Percentiles rank a stretch among this genome's conserved stretches.
phyloP scores from a whole-genome alignment of 2,888 invertebrate genomes.

The Pammene fasciana region DNA sequence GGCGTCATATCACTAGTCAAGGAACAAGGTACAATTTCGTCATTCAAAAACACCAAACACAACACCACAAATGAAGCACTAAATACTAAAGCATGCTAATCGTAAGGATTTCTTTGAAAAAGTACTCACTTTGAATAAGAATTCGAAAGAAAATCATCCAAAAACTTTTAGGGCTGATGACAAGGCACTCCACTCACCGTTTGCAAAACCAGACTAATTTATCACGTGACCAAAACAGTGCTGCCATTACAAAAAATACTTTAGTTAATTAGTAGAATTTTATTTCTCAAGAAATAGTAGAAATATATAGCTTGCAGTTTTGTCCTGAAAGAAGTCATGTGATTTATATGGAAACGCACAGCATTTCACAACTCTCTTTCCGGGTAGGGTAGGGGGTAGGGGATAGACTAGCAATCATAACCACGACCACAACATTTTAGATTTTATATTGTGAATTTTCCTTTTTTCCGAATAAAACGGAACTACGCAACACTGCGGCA shows the following conservation, averaged over 20 bases:
- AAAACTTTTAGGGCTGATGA: conserved; percentile 82
- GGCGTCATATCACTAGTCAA: conserved; percentile 84
- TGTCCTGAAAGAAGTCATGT: no score
- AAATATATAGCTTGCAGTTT: neutral
- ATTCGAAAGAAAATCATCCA: conserved; percentile 83
- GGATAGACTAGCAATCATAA: no score
- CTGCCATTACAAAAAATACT: conserved; percentile 46
- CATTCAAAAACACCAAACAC: conserved; percentile 70
- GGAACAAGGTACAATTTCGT: conserved; percentile 83
- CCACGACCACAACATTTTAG: no score
- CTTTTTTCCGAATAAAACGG: no score
- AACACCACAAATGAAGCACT: conserved; percentile 66
- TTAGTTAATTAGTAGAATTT: neutral
- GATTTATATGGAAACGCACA: no score
- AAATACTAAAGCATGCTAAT: conserved; percentile 63
- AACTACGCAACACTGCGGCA: no score
- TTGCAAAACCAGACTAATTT: conserved; percentile 77
- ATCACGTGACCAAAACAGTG: conserved; percentile 57
- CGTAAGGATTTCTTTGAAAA: conserved; percentile 63
- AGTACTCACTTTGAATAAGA: conserved; percentile 83
- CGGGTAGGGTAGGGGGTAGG: no score
- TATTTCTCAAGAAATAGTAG: conserved; percentile 1
- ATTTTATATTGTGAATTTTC: no score
- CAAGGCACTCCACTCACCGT: conserved; percentile 84
- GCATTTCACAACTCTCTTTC: no score